Evolutionary conservation across 2,113 vertebrate genomes (phyloP), one percentile per base, ranked within the genome.

Genomic region (Channa maculata): DNA sequence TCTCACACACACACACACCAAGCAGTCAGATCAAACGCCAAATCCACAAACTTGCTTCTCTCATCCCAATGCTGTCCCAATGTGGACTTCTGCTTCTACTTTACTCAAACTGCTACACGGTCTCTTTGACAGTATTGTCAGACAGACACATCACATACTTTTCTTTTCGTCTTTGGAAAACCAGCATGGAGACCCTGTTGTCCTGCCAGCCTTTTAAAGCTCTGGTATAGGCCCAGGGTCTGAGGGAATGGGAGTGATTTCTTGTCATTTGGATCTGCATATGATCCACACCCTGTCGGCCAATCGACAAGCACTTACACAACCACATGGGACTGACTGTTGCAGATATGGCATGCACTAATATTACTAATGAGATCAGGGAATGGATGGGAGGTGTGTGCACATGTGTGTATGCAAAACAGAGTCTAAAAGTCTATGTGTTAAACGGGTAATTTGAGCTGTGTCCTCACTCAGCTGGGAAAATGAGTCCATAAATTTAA

Each of bases 401-500:
- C 15, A 3, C 3, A 24, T 60, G 33, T 36, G 49, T 13, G n/a
- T 37, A 46, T 46, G 45, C 37, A 65, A 9, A 36, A 48, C 41
- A 46, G 59, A 58, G 8, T 67, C 51, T 53, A 43, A 63, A 66
- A 62, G 45, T 48, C 41, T 9, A n/a, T 53, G 54, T 61, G 68
- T 64, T 77, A 8, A 68, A 66, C 37, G 61, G 61, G 80, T 83
- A 54, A 90, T 82, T 43, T 73, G 80, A 90, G 87, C 80, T 45
- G 77, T 39, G 50, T 67, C 76, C 68, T 60, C 52, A 3, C 80
- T 74, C 85, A 80, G 75, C 77, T 71, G 81, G 77, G 45, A 69
- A 86, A 89, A 83, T 89, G 86, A 89, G 78, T 88, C 48, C 15
- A 79, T 82, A 82, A 46, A 79, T 84, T 84, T 86, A 80, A 85